These are phyloP conservation scores for Sussaba pulchella DNA, from an alignment of 2,888 invertebrate species.

Conservation along the genomic window DNA sequence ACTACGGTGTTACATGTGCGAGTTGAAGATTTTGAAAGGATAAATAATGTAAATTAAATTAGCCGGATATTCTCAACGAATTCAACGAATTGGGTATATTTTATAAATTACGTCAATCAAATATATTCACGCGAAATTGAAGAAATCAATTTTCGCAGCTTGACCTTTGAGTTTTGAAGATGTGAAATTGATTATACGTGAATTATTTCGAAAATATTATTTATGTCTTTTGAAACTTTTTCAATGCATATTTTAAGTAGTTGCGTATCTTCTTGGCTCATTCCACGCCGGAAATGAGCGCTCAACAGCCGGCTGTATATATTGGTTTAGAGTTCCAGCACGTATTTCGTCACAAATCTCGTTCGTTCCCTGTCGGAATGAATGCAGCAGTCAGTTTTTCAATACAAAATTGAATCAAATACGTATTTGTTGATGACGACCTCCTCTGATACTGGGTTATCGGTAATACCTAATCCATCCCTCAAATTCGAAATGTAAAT, in stretches of 20 bases:
- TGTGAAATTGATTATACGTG: too few species aligned
- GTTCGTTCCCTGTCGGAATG: too few species aligned
- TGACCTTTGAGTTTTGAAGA: too few species aligned
- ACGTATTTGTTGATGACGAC: neutral
- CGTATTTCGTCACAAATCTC: constrained; percentile 23
- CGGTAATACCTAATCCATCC: too few species aligned
- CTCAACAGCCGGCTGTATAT: constrained; percentile 38
- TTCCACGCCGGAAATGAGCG: constrained; percentile 68
- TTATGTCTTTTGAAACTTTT: constrained; percentile 4
- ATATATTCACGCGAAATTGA: too few species aligned
- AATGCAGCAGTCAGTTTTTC: neutral
- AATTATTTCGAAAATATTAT: too few species aligned
- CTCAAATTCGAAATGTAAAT: too few species aligned
- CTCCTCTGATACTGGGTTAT: neutral
- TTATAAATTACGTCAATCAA: too few species aligned
- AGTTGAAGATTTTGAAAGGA: neutral
- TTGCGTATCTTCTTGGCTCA: constrained; percentile 63
- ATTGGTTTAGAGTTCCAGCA: constrained; percentile 14
- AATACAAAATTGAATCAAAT: neutral
- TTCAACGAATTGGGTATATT: too few species aligned
- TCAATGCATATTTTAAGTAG: constrained; percentile 35
- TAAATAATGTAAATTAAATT: too few species aligned
- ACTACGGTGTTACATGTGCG: neutral
- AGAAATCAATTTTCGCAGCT: too few species aligned
- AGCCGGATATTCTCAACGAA: too few species aligned